phyloP scores from a whole-genome alignment of 2,888 invertebrate genomes.

The Cyclophora albipunctata region DNA sequence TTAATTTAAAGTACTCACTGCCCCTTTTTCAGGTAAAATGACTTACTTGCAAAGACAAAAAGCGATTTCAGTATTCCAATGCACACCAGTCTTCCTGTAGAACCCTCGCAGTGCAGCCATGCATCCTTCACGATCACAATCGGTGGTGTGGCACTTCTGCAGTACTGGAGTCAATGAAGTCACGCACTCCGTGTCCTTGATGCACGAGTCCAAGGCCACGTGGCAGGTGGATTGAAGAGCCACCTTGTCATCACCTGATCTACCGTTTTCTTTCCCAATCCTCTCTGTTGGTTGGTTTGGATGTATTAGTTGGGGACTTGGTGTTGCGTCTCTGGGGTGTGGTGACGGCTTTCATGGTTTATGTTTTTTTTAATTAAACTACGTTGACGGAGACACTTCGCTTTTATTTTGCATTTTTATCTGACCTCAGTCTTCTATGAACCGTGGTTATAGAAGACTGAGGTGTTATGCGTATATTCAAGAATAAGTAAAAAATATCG shows the following conservation, averaged over 20 bases:
- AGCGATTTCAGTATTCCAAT: constrained; percentile 91
- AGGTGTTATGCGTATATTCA: too few relatives aligned
- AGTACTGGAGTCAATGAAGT: constrained; percentile 88
- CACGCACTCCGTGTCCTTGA: constrained; percentile 87
- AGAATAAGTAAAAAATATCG: too few relatives aligned
- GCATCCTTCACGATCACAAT: constrained; percentile 89
- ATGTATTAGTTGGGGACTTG: too few relatives aligned
- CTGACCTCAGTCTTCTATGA: too few relatives aligned
- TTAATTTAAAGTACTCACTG: too few relatives aligned
- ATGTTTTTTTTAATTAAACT: too few relatives aligned
- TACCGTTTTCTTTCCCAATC: constrained; percentile 73
- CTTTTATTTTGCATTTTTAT: too few relatives aligned
- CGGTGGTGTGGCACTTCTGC: constrained; percentile 82
- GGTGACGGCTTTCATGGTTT: too few relatives aligned
- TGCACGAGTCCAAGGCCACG: constrained; percentile 86
- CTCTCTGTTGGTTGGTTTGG: constrained; percentile 45
- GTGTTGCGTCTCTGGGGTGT: too few relatives aligned
- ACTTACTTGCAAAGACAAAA: constrained; percentile 95
- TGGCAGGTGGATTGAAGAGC: constrained; percentile 90
- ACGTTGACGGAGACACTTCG: too few relatives aligned
- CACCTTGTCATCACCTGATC: constrained; percentile 72
- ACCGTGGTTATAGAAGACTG: too few relatives aligned
- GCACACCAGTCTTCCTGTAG: constrained; percentile 86
- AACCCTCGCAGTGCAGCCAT: constrained; percentile 91
- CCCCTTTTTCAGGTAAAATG: too few relatives aligned